Conservation (phyloP, 2,888 invertebrate species). For the Melanargia galathea region DNA sequence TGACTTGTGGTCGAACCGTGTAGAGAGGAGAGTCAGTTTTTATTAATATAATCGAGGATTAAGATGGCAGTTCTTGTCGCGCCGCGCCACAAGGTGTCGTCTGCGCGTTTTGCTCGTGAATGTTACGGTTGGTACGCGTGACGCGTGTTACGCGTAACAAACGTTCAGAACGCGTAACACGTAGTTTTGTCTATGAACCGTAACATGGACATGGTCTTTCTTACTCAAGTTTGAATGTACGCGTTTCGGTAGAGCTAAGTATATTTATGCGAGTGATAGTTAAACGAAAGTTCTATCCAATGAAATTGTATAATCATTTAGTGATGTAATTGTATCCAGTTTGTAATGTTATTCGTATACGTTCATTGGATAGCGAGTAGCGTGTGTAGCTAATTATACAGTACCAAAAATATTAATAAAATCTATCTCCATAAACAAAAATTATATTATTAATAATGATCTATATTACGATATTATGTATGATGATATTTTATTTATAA, state of each 20-base stretch:
- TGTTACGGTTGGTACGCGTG: conserved; percentile 23
- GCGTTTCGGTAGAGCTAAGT: conserved; percentile 40
- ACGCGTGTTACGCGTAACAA: conserved; percentile 24
- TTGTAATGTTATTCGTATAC: conserved; percentile 41
- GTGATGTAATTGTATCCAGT: conserved; percentile 39
- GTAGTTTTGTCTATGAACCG: conserved; percentile 3
- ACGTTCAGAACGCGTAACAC: conserved; percentile 18
- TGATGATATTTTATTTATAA: conserved; percentile 11
- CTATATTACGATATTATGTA: conserved; percentile 17
- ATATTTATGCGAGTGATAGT: conserved; percentile 38
- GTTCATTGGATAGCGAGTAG: conserved; percentile 42
- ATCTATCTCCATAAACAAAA: conserved; percentile 28
- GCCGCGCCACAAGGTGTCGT: conserved; percentile 24
- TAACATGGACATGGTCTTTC: conserved; percentile 21
- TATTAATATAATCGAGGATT: conserved; percentile 25
- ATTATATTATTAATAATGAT: conserved; percentile 17
- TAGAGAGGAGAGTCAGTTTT: conserved; percentile 26
- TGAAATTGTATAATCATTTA: conserved; percentile 40
- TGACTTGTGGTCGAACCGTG: conserved; percentile 38
- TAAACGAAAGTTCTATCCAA: conserved; percentile 35
- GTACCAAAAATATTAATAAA: conserved; percentile 28
- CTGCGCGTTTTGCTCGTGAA: conserved; percentile 22
- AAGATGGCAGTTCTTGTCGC: conserved; percentile 21
- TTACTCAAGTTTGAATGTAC: conserved; percentile 34
- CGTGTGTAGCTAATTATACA: conserved; percentile 39